phyloP scores from a whole-genome alignment of 2,797 vertebrate species.

The Jordanella pulchra region DNA sequence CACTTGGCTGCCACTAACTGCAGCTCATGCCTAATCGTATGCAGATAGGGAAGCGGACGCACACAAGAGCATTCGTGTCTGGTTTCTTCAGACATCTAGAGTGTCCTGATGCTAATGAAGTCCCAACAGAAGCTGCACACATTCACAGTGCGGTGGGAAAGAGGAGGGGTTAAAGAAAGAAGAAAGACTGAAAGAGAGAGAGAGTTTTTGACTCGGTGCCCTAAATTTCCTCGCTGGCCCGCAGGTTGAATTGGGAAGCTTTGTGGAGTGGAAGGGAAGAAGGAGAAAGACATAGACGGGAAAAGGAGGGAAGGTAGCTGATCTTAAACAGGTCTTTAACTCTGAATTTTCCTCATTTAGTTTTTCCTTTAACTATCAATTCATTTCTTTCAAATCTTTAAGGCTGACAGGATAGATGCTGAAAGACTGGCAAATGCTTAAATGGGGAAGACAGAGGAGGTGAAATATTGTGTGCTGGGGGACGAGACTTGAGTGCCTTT shows the following conservation, averaged over 20 bases:
- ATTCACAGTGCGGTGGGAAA: conserved; percentile 66
- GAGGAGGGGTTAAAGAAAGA: conserved; percentile 58
- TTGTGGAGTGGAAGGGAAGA: conserved; percentile 28
- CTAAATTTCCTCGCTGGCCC: conserved; percentile 33
- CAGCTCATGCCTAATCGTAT: conserved; percentile 18
- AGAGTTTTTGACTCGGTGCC: conserved; percentile 38
- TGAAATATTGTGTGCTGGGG: conserved; percentile 5
- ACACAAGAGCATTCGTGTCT: conserved; percentile 41
- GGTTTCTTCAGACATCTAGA: conserved; percentile 64
- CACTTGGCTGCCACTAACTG: conserved; percentile 25
- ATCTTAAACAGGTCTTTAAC: conserved; percentile 71
- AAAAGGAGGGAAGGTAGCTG: conserved; percentile 25
- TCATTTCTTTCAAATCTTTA: conserved; percentile 18
- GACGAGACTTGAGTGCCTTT: conserved; percentile 5
- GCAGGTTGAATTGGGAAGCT: conserved; percentile 53
- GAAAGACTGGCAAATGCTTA: conserved; percentile 13
- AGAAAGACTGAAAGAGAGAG: conserved; percentile 29
- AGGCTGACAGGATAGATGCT: conserved; percentile 17
- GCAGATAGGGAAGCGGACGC: conserved; percentile 24
- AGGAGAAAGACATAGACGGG: conserved; percentile 4
- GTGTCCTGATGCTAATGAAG: conserved; percentile 70
- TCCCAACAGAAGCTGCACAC: conserved; percentile 72
- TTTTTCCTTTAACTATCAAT: background rate
- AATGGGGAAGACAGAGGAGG: conserved; percentile 7
- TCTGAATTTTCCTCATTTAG: conserved; percentile 17